phyloP scores from a whole-genome alignment of 2,888 invertebrate genomes.

The Cerceris ruficornis region DNA sequence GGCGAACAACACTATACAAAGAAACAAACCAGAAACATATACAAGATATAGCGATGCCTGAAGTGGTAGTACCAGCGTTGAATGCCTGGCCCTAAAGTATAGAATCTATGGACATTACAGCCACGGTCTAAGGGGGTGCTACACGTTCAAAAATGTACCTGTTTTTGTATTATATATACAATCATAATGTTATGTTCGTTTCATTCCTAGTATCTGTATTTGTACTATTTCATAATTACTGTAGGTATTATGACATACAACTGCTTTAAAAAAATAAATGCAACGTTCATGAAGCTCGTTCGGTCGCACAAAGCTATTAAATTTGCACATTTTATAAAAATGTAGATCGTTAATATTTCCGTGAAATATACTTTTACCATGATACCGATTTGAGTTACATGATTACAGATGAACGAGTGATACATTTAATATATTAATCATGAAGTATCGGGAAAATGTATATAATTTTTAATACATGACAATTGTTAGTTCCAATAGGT shows the following conservation, averaged over 20 bases:
- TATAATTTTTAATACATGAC: conserved; percentile 20
- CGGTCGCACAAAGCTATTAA: conserved; percentile 7
- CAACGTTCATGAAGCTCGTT: conserved; percentile 27
- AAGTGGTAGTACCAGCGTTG: not conserved
- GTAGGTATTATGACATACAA: conserved; percentile 67
- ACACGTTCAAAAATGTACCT: conserved; percentile 61
- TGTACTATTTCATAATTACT: conserved; percentile 68
- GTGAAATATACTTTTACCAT: conserved; percentile 3
- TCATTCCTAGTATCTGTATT: conserved; percentile 65
- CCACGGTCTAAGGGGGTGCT: conserved; percentile 2
- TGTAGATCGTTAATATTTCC: not conserved
- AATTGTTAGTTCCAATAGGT: not conserved
- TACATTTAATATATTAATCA: not conserved
- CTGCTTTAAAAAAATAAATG: conserved; percentile 38
- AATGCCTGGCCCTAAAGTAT: conserved; percentile 14
- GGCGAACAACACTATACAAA: conserved; percentile 85
- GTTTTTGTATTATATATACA: conserved; percentile 71
- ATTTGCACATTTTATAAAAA: conserved; percentile 4
- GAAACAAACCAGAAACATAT: conserved; percentile 25
- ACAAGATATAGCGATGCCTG: conserved; percentile 18
- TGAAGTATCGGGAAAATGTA: not conserved
- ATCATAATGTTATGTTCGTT: conserved; percentile 69
- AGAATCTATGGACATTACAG: conserved; percentile 3
- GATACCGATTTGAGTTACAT: conserved; percentile 14
- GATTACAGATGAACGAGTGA: conserved; percentile 25